Conservation (phyloP, 2,888 invertebrate genomes). For the Amblyjoppa proteus region DNA sequence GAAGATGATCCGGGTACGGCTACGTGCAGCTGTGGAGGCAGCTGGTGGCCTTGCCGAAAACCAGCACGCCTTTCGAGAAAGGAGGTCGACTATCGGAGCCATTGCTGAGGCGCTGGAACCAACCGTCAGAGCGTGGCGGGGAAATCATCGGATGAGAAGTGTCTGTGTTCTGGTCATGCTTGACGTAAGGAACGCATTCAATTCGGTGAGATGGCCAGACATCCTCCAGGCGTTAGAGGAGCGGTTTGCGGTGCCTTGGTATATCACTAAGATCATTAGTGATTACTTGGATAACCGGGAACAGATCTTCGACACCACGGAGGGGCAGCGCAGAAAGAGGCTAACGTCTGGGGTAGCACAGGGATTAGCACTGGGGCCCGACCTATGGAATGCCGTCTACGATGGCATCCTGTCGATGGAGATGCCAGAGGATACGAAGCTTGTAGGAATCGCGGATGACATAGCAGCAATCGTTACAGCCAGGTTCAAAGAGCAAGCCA, state of each 20-base stretch:
- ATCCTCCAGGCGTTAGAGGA: constrained; percentile 45
- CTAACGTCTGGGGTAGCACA: constrained; percentile 67
- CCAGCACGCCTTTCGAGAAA: no score
- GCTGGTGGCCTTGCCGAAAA: no score
- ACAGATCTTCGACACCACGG: constrained; percentile 56
- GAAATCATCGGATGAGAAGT: constrained; percentile 39
- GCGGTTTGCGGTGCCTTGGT: constrained; percentile 33
- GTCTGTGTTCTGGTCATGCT: constrained; percentile 62
- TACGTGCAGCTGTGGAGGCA: constrained; percentile 56
- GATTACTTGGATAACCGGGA: constrained; percentile 64
- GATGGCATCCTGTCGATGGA: constrained; percentile 60
- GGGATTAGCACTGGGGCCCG: constrained; percentile 67
- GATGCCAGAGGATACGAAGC: constrained; percentile 54
- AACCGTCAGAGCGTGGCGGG: constrained; percentile 16
- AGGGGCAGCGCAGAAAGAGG: constrained; percentile 44
- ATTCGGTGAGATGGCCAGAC: constrained; percentile 38
- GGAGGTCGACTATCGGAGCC: constrained; percentile 20
- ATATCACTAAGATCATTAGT: constrained; percentile 27
- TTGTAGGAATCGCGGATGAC: constrained; percentile 67
- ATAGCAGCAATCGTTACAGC: constrained; percentile 59
- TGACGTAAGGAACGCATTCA: constrained; percentile 55
- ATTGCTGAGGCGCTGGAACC: constrained; percentile 56
- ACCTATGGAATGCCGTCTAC: constrained; percentile 71
- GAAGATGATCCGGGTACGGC: constrained; percentile 69
- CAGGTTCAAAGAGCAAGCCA: constrained; percentile 46